phyloP scores from a whole-genome alignment of 2,113 vertebrate species.

The Eulemur macaco region DNA sequence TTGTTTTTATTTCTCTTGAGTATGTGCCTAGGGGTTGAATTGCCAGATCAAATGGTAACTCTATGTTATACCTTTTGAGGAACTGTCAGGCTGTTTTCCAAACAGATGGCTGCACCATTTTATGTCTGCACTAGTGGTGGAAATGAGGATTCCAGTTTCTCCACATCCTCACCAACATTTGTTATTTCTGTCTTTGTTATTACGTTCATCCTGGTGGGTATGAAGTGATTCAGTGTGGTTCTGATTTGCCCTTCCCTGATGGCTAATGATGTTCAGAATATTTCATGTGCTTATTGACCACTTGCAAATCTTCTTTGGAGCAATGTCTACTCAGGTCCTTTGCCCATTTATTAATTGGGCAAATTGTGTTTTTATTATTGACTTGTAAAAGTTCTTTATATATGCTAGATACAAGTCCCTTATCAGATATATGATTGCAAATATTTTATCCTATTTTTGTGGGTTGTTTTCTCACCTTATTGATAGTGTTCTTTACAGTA shows the following conservation, averaged over 20 bases:
- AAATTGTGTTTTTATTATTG: background rate
- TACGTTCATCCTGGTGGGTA: background rate
- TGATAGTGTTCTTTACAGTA: background rate
- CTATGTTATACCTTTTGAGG: constrained; percentile 7
- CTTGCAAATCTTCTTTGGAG: background rate
- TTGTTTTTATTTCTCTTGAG: constrained; percentile 15
- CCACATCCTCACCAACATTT: background rate
- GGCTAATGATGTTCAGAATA: background rate
- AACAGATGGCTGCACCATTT: background rate
- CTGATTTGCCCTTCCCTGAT: background rate
- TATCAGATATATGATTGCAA: background rate
- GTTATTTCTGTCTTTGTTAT: background rate
- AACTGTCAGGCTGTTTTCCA: background rate
- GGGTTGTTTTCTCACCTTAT: background rate
- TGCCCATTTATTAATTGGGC: background rate
- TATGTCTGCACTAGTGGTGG: background rate
- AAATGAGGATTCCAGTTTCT: background rate
- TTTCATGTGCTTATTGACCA: background rate
- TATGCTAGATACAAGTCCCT: background rate
- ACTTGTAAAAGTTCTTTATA: background rate
- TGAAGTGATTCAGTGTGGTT: background rate
- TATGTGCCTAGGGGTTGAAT: background rate
- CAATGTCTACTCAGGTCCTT: background rate
- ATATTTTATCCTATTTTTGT: background rate
- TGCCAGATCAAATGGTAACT: background rate